Percentiles rank a stretch among this genome's conserved stretches.
These are phyloP conservation scores for Parapsyche elsis DNA, from an alignment of 1,140 invertebrate genomes.

Conservation along the genomic window DNA sequence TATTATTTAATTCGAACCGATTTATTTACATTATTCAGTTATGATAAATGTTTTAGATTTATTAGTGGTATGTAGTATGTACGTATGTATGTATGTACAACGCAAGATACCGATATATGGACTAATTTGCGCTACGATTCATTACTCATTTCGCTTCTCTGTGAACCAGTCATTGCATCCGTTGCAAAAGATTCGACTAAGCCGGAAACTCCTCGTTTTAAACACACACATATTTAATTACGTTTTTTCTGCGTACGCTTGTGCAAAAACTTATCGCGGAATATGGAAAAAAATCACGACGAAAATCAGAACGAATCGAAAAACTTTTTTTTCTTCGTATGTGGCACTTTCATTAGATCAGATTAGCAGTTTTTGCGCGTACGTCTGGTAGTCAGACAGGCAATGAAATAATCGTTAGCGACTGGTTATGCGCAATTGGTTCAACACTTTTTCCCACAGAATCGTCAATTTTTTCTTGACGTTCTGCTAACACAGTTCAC, in stretches of 20 bases:
- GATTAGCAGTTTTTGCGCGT: constrained; percentile 6
- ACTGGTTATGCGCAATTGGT: constrained; percentile 2
- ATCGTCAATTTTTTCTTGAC: constrained; percentile 40
- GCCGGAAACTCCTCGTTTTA: background rate
- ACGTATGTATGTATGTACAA: background rate
- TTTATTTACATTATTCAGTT: constrained; percentile 9
- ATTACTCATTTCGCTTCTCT: background rate
- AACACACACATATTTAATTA: background rate
- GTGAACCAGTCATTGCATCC: background rate
- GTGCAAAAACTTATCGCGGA: too few species aligned
- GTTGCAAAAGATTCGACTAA: background rate
- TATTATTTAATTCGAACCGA: constrained; percentile 4
- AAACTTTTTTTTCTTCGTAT: too few species aligned
- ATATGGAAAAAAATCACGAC: too few species aligned
- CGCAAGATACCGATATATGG: background rate
- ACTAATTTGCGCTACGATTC: background rate
- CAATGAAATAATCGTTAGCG: constrained; percentile 33
- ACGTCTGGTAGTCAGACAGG: background rate
- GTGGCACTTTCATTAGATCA: background rate
- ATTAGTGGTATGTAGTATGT: too few species aligned
- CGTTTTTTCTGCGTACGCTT: too few species aligned
- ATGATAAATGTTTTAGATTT: too few species aligned
- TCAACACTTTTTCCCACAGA: constrained; percentile 48
- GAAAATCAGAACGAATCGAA: too few species aligned
- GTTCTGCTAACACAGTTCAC: constrained; percentile 48